Base-by-base conservation (phyloP, 2,888 invertebrate species). In the Chesias legatella region DNA sequence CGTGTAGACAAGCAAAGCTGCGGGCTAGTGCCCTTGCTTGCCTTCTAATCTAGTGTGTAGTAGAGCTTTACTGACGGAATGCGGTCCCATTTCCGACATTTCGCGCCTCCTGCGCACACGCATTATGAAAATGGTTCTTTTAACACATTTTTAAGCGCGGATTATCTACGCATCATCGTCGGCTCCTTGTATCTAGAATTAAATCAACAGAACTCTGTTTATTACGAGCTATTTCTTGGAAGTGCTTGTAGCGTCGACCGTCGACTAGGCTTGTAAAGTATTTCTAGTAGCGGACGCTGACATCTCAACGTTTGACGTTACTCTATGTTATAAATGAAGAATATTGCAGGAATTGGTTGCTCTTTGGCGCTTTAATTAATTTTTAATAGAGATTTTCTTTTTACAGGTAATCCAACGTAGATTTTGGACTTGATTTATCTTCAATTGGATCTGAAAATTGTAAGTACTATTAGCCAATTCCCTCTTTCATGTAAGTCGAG, bases 41-140 rank as follows among this genome's bases (percentile, higher is more conserved):
- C 13, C 5, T 3, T 17, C 22, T 56, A 54, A 51, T 56, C 56
- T 48, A 44, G 29, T 33, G 41, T 24, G 31, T 8, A 1, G 13
- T 28, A 10, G n/a, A 43, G 35, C 44, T 43, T 56, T 65, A 60
- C 53, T 53, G 49, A 44, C 53, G 64, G 76, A 77, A 77, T 77
- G 76, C 46, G 29, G 74, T 60, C 60, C 69, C 60, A 71, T 76
- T 73, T 71, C 67, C 68, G 64, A 56, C 52, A 51, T 47, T 38
- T 38, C 28, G 49, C 24, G 42, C 32, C 38, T 23, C 23, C 10
- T 48, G 37, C 32, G 39, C 33, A 30, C 26, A 44, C 41, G 35
- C 44, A 38, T 53, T 50, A 55, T 41, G 39, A 53, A 53, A 53
- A 53, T 53, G 37, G 40, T 52, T 51, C 37, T 43, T 44, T 55